phyloP scores from a whole-genome alignment of 1,140 invertebrate species.

The Helicoverpa zea region DNA sequence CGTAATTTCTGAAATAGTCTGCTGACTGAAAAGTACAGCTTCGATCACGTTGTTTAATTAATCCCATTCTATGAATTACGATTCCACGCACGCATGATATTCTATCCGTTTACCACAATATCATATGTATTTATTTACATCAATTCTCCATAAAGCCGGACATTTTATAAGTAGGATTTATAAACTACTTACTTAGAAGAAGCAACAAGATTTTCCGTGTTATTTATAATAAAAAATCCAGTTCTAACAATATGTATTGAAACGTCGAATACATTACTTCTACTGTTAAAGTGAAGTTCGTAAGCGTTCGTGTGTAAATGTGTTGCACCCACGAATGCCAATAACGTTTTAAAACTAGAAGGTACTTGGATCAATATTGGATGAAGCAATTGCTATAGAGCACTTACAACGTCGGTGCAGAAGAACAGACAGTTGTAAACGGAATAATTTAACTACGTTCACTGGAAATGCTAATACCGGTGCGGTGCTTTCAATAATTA shows the following conservation, averaged over 20 bases:
- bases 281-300: neutral
- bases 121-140: neutral
- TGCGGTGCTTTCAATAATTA: neutral
- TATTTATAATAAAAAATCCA: neutral
- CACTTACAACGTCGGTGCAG: neutral
- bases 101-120: neutral
- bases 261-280: too few relatives aligned
- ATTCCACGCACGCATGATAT: slow-evolving; percentile 2
- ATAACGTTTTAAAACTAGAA: neutral
- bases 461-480: neutral
- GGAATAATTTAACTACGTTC: slow-evolving; percentile 1
- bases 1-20: too few relatives aligned
- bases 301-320: neutral
- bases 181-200: neutral
- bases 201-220: neutral
- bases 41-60: too few relatives aligned
- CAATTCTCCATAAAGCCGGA: neutral
- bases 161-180: neutral
- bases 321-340: neutral
- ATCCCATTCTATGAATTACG: neutral
- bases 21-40: too few relatives aligned
- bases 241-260: too few relatives aligned
- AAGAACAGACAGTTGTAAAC: neutral
- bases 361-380: slow-evolving; percentile 18
- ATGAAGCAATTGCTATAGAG: slow-evolving; percentile 14